phyloP scores from a whole-genome alignment of 2,113 vertebrate species.

The Menidia beryllina region DNA sequence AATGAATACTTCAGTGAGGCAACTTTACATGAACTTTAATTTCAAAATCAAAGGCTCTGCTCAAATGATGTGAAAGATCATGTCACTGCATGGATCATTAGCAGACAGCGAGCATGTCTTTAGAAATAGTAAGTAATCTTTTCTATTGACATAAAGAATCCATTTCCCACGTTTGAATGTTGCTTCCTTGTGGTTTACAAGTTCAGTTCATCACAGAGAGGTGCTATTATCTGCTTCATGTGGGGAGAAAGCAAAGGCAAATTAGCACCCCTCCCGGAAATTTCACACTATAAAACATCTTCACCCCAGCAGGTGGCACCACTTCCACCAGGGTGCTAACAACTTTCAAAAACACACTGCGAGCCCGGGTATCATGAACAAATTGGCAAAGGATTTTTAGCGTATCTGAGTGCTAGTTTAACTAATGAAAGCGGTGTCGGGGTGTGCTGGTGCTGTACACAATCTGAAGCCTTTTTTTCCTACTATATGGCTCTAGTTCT shows the following conservation, averaged over 20 bases:
- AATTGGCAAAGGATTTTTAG: slow-evolving; percentile 30
- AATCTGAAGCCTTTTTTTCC: slow-evolving; percentile 10
- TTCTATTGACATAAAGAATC: slow-evolving; percentile 1
- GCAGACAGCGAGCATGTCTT: not conserved
- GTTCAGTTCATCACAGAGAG: slow-evolving; percentile 27
- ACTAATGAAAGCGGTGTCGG: slow-evolving; percentile 38
- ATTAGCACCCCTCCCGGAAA: slow-evolving; percentile 61
- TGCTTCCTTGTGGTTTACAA: slow-evolving; percentile 38
- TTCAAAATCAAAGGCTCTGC: not conserved
- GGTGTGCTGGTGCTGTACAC: slow-evolving; percentile 17
- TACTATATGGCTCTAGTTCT: not conserved
- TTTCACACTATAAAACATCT: slow-evolving; percentile 61
- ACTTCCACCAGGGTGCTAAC: slow-evolving; percentile 56
- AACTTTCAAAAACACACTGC: slow-evolving; percentile 43
- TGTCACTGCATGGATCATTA: not conserved
- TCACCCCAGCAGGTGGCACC: slow-evolving; percentile 55
- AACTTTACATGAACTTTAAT: not conserved
- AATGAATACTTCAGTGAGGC: not conserved
- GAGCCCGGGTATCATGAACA: slow-evolving; percentile 46
- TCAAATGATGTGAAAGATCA: not conserved
- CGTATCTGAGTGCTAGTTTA: slow-evolving; percentile 40
- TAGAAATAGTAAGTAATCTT: not conserved
- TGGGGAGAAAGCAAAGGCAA: slow-evolving; percentile 45
- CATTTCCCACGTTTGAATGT: slow-evolving; percentile 2
- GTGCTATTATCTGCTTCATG: slow-evolving; percentile 44